These are phyloP conservation scores for Heliconius charithonia DNA, from an alignment of 2,888 invertebrate genomes.

Conservation along the genomic window DNA sequence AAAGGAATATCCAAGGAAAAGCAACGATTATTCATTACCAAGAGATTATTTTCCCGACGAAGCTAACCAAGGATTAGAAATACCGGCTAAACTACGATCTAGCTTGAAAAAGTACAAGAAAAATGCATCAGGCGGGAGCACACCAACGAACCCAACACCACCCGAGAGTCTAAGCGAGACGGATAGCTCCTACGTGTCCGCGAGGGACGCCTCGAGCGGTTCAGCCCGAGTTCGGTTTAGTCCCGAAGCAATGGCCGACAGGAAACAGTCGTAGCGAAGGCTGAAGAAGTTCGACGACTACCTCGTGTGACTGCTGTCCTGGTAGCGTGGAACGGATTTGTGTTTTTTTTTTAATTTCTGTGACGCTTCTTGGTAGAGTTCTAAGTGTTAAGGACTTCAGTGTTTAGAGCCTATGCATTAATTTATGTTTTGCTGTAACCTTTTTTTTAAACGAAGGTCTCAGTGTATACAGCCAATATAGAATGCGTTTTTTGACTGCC, in stretches of 20 bases:
- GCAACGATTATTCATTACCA: conserved; percentile 70
- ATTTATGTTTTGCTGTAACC: background rate
- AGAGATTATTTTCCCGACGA: conserved; percentile 68
- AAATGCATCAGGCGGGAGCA: conserved; percentile 82
- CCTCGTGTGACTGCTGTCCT: conserved; percentile 67
- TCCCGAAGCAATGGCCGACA: conserved; percentile 86
- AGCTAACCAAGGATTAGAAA: conserved; percentile 84
- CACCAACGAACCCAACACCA: conserved; percentile 93
- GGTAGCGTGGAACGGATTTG: conserved; percentile 22
- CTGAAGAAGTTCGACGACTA: conserved; percentile 78
- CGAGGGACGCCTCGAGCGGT: conserved; percentile 88
- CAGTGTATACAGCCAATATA: background rate
- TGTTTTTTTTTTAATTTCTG: background rate
- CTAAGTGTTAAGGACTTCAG: background rate
- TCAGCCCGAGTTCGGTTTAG: conserved; percentile 91
- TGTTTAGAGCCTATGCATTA: background rate
- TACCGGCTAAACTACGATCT: conserved; percentile 89
- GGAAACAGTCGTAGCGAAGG: conserved; percentile 78
- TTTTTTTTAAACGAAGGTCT: background rate
- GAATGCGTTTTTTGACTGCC: background rate
- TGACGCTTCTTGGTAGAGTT: background rate
- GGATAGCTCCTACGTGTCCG: conserved; percentile 94
- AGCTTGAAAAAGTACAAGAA: conserved; percentile 90
- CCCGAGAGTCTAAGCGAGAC: conserved; percentile 92
- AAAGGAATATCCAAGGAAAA: conserved; percentile 70